Evolutionary conservation across 1,140 invertebrate species (phyloP).

Genomic region (Berghia stephanieae): DNA sequence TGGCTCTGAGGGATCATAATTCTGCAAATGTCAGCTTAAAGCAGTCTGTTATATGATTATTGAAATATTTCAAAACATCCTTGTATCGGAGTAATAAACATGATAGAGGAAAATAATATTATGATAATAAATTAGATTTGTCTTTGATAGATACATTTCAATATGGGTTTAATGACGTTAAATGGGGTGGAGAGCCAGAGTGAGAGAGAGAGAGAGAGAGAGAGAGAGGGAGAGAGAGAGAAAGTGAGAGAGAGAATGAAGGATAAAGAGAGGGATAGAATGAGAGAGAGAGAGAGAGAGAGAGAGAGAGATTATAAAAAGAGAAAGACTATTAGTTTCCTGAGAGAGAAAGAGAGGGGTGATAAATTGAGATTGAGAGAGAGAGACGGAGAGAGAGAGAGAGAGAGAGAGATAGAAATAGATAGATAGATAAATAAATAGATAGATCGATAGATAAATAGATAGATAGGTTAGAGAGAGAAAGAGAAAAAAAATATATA

Average conservation of each 20-base stretch:
- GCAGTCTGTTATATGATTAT: no score
- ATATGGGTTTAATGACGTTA: not conserved
- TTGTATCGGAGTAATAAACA: no score
- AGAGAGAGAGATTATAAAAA: conserved; percentile 14
- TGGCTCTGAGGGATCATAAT: no score
- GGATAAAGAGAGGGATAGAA: not conserved
- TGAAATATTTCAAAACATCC: no score
- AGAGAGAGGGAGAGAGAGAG: conserved; percentile 9
- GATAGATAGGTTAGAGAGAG: not conserved
- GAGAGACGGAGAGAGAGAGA: not conserved
- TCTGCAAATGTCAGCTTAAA: no score
- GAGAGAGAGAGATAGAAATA: no score
- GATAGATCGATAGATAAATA: not conserved
- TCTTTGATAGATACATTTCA: no score
- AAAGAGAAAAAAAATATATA: not conserved
- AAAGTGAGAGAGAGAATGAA: not conserved
- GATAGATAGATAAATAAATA: no score
- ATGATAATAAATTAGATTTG: no score
- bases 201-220: not conserved
- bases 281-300: not conserved
- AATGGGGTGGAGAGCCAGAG: no score
- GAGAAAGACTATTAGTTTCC: not conserved
- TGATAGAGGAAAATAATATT: no score
- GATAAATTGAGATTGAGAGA: not conserved
- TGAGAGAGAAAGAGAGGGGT: conserved; percentile 9